Base-by-base conservation (phyloP, 1,140 invertebrate genomes). In the Thaumatotibia leucotreta region DNA sequence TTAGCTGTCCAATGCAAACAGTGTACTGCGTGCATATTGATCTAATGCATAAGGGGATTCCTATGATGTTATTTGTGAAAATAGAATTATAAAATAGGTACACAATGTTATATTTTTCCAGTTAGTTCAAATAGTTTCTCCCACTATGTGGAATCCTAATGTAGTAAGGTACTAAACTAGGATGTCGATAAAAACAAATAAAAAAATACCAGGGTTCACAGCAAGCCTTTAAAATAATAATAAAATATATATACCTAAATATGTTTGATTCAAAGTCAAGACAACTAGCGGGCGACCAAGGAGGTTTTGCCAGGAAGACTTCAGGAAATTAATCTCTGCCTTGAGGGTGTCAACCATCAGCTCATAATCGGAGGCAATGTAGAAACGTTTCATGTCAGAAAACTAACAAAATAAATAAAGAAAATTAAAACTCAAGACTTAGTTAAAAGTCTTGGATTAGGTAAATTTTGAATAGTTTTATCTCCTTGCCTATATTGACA, bases 291-390 rank as follows among this genome's bases (percentile, higher is more conserved):
- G 97, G 81, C 97, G 93, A 74, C 97, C 97, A 85, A 97, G 94
- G 92, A 98, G 96, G 92, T 97, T 97, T 93, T 97, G 96, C 97
- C 97, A 98, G 86, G 96, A 97, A 75, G 96, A 97, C 93, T 98
- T 98, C 92, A 98, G 95, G 93, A 98, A 98, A 94, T 97, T 97
- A 83, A 98, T 96, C 93, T 98, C 97, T 80, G 96, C 96, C 93
- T 97, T 98, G 93, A 98, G 97, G 89, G 97, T 98, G 93, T 99
- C 98, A 89, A 99, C 97, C 95, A 99, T 96, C 89, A 99, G 93
- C 91, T 98, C 96, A 92, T 97, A 97, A 92, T 99, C 98, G 81
- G 97, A 98, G 88, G 97, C 97, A 84, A 98, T 97, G 95, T 99
- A 98, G 94, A 98, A 98, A 83, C 97, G 94, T 82, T 95, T 96